A percentile compares a stretch with the other conserved stretches of the same genome.
These are phyloP conservation scores for Cossypha dichroa DNA, from an alignment of 2,797 vertebrate species.

Conservation along the genomic window DNA sequence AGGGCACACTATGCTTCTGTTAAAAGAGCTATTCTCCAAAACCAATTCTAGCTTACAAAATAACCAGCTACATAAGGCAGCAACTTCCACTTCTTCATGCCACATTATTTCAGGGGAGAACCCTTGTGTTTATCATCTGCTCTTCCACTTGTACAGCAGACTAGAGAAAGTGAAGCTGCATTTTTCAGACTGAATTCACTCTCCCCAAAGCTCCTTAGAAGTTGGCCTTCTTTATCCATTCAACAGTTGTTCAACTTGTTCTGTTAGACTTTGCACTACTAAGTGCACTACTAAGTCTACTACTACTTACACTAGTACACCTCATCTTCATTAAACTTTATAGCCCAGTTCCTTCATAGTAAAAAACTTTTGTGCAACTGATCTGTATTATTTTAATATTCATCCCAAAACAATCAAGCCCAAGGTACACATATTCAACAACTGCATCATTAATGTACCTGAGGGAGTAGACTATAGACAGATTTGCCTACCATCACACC, in stretches of 20 bases:
- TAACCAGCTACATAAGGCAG: neutral
- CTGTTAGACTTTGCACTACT: neutral
- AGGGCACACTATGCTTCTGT: neutral
- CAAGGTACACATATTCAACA: neutral
- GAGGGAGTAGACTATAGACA: neutral
- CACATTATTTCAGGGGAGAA: neutral
- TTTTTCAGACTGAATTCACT: neutral
- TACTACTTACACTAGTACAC: too few species aligned
- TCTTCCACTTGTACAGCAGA: neutral
- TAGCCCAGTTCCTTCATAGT: fast-evolving
- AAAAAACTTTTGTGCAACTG: neutral
- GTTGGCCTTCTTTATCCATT: neutral
- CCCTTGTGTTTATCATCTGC: neutral
- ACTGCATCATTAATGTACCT: neutral
- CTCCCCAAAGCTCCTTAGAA: neutral
- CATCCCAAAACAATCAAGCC: neutral
- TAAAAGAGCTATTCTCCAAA: neutral
- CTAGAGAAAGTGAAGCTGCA: neutral
- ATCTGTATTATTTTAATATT: neutral
- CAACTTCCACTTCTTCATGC: neutral
- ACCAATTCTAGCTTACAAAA: neutral
- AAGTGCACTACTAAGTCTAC: neutral
- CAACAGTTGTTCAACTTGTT: neutral
- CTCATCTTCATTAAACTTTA: neutral
- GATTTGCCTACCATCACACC: neutral